Conservation (phyloP, 2,113 vertebrate genomes). For the Lethenteron camtschaticum region DNA sequence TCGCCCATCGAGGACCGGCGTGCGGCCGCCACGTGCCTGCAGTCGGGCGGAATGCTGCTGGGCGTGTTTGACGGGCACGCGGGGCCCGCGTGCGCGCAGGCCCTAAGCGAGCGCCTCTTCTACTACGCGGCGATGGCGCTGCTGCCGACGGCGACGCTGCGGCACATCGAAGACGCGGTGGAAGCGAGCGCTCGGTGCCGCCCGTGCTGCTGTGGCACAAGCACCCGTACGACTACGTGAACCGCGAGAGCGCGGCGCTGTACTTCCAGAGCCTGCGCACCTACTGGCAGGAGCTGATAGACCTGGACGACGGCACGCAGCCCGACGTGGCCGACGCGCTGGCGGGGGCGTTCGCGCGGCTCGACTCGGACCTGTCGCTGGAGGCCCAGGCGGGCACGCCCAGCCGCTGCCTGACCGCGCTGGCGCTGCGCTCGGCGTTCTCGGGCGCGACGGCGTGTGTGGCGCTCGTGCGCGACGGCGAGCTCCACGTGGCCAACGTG, state of each 20-base stretch:
- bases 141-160: conserved; percentile 66
- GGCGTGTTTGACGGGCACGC: conserved; percentile 91
- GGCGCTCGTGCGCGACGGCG: conserved; percentile 66
- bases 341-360: conserved; percentile 73
- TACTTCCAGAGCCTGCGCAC: conserved; percentile 89
- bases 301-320: conserved; percentile 62
- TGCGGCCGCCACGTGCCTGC: conserved; percentile 76
- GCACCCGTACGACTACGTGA: conserved; percentile 95
- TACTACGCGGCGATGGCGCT: conserved; percentile 86
- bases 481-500: conserved; percentile 71
- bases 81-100: conserved; percentile 86
- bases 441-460: conserved; percentile 87
- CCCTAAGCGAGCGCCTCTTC: conserved; percentile 81
- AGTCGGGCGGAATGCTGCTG: conserved; percentile 82
- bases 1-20: conserved; percentile 83
- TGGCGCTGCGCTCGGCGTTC: conserved; percentile 79
- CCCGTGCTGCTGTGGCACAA: conserved; percentile 97
- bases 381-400: conserved; percentile 89
- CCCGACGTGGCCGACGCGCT: conserved; percentile 63
- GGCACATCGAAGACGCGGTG: conserved; percentile 74
- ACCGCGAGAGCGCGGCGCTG: conserved; percentile 65
- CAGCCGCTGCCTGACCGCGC: conserved; percentile 78
- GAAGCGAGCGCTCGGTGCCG: conserved; percentile 51
- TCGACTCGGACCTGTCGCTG: conserved; percentile 83
- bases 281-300: conserved; percentile 95